Conservation (phyloP, 2,113 vertebrate genomes). For the Callospermophilus lateralis region DNA sequence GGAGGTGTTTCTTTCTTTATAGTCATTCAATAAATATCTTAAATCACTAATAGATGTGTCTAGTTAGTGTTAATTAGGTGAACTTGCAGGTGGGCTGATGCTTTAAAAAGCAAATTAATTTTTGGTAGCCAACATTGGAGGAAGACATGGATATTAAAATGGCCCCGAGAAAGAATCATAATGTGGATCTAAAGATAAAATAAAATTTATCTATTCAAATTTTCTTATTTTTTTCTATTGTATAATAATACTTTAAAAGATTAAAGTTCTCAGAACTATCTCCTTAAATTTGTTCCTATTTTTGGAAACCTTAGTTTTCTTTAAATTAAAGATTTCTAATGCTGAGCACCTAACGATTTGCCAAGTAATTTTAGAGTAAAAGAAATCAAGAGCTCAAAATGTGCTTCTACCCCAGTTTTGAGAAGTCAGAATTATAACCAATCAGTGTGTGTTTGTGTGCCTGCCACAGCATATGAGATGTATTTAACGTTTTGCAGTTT, state of each 20-base stretch:
- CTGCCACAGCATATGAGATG: not conserved
- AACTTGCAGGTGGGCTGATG: not conserved
- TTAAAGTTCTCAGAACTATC: slow-evolving; percentile 35
- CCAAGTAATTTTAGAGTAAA: slow-evolving; percentile 27
- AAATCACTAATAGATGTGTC: not conserved
- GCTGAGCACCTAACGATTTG: slow-evolving; percentile 13
- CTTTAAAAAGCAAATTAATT: slow-evolving; percentile 47
- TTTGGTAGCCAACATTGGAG: not conserved
- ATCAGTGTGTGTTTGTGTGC: slow-evolving; percentile 9
- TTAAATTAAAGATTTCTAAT: slow-evolving; percentile 62
- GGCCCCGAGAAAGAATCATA: slow-evolving; percentile 22
- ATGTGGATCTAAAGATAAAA: slow-evolving; percentile 26
- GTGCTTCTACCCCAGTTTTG: not conserved
- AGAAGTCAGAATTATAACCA: slow-evolving; percentile 31
- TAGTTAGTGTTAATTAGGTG: slow-evolving; percentile 29
- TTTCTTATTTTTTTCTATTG: not conserved
- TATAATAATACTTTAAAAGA: slow-evolving; percentile 11
- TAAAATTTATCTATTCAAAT: slow-evolving; percentile 36
- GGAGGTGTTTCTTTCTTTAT: slow-evolving; percentile 19
- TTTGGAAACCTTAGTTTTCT: slow-evolving; percentile 31
- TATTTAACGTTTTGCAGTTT: slow-evolving; percentile 38
- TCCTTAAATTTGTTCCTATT: slow-evolving; percentile 12
- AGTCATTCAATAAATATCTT: slow-evolving; percentile 44
- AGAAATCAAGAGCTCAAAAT: slow-evolving; percentile 26
- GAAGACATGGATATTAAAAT: not conserved